Base-by-base conservation (phyloP, 53 echinoderm and acorn worm species). In the Mesocentrotus franciscanus region DNA sequence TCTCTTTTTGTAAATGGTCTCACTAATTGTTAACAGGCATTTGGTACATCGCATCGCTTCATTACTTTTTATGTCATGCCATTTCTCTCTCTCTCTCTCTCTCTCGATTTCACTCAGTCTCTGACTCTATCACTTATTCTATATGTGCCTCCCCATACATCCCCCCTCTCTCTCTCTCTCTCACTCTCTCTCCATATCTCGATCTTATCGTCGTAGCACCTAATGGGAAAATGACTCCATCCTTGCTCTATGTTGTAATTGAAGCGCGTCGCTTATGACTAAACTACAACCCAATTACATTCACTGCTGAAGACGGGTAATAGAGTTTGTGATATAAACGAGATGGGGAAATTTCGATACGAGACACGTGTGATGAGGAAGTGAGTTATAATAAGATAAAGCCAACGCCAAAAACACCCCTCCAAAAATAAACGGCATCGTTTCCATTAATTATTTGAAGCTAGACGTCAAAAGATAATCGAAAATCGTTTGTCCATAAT, bases 261-360 rank as follows among this genome's bases (percentile, higher is more conserved):
- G 87, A 87, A 59, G 87, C 58, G 87, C 58, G 58, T 87, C 58
- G 29, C 87, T 87, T 87, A 87, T 87, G 87, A 87, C 87, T 27
- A 59, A 87, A 87, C 10, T 87, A 87, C 58, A 58, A 87, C 57
- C 87, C 87, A 87, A 87, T 87, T 87, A 87, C 13, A 58, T 26
- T 14, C 57, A 87, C 12, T n/a, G 29, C 27, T 58, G 36, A 26
- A 87, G n/a, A 87, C 58, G 12, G 26, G n/a, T 87, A 87, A 87
- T 87, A 58, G 56, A 59, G 87, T 87, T 58, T 87, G 26, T 26
- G 87, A 58, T 36, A 55, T 29, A 58, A 87, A 29, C 57, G 87
- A 87, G 57, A 87, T n/a, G 29, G 29, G 27, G 29, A 57, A 39
- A 13, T 59, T 58, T 56, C 22, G n/a, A 87, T 13, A 57, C 58